These are phyloP conservation scores for Macrobrachium nipponense DNA, from an alignment of 1,140 invertebrate species.

Conservation along the genomic window DNA sequence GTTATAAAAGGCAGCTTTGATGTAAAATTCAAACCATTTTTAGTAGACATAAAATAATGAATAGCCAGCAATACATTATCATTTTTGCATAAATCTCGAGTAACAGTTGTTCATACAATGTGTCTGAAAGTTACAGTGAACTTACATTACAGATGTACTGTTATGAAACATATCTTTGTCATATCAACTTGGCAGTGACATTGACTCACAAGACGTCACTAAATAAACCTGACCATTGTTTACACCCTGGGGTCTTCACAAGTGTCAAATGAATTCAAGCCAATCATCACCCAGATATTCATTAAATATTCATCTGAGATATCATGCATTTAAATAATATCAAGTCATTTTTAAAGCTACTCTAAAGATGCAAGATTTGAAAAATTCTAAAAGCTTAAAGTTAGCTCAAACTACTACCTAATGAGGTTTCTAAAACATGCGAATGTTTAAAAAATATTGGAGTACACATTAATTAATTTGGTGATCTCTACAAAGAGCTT, in stretches of 20 bases:
- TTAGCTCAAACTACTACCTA: conserved; percentile 39
- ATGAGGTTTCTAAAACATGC: conserved; percentile 43
- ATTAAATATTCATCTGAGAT: conserved; percentile 9
- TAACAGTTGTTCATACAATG: no score
- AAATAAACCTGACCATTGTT: no score
- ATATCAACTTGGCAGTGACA: no score
- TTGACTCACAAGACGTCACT: no score
- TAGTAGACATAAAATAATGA: no score
- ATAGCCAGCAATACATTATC: no score
- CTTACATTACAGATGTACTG: no score
- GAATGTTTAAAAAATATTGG: conserved; percentile 51
- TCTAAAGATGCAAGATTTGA: conserved; percentile 56
- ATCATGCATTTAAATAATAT: conserved; percentile 52
- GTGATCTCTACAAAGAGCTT: conserved; percentile 50
- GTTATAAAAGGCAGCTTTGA: no score
- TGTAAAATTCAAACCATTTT: no score
- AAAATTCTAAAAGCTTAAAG: conserved; percentile 53
- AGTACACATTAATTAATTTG: conserved; percentile 52
- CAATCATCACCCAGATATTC: conserved; percentile 12
- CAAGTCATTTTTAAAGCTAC: conserved; percentile 34
- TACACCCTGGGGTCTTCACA: not conserved
- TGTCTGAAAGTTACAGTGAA: no score
- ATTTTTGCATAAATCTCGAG: no score
- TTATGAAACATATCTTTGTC: no score
- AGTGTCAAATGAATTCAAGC: not conserved